Base-by-base conservation (phyloP, 1,140 invertebrate species). In the Neuroterus valhalla region DNA sequence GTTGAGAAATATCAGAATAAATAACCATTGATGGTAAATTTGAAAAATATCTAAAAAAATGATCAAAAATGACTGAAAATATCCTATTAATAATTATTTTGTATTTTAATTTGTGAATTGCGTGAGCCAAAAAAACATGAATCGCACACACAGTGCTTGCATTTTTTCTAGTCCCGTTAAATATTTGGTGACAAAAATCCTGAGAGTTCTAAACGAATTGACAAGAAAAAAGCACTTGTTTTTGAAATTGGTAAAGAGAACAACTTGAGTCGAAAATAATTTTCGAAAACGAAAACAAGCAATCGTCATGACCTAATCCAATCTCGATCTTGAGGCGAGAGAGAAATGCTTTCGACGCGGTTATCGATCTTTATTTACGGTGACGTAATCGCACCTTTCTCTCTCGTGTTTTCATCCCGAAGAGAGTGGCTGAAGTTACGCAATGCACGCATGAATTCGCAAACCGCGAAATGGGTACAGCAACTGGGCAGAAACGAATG, bases 321-420 rank as follows among this genome's bases (percentile, higher is more conserved):
- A 81, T 80, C 75, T 80, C 19, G 46, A 42, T 69, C 70, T 74
- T 72, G 70, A 74, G 48, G 21, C 15, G 12, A 19, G 72, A 72
- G 78, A 77, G 75, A 79, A 78, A 82, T 82, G 78, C 78, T 75
- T 77, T 74, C 70, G 73, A 79, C 72, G 74, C 66, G 66, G 74
- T 66, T 78, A 80, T 83, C 71, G 78, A 83, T 84, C 81, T 86
- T 86, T 88, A 86, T 85, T 86, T 83, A 84, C 81, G 76, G 46
- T 83, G 81, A 87, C 80, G 82, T 81, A 86, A 87, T 81, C 74
- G 66, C 67, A 79, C 84, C 86, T 86, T 84, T 88, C 85, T 86
- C 84, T 73, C 75, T 23, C 45, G 70, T 75, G 31, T 78, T 80
- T 78, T 68, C 38, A 48, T 70, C n/a, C 55, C 66, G 74, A 77